A percentile compares a stretch with the other conserved stretches of the same genome.
Conservation (phyloP, 2,888 invertebrate genomes). For the Tanytarsus gracilentus region DNA sequence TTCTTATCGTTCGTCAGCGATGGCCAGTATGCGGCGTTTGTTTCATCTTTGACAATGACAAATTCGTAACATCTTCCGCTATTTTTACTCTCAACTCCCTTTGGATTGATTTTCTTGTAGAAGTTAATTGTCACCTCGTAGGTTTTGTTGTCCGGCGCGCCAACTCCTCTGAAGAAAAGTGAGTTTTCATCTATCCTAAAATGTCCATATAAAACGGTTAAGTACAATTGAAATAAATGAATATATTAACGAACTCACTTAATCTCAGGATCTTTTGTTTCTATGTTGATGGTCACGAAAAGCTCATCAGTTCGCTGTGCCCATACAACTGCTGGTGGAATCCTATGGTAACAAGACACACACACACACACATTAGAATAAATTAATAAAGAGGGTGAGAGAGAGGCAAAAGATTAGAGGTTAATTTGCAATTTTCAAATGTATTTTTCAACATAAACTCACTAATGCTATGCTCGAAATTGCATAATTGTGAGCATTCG, state of each 20-base stretch:
- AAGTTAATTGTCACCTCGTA: conserved; percentile 85
- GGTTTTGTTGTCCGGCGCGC: conserved; percentile 71
- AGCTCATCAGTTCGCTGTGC: conserved; percentile 78
- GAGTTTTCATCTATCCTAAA: conserved; percentile 58
- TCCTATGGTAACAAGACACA: no score
- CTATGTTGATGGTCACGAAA: conserved; percentile 82
- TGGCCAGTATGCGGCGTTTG: conserved; percentile 73
- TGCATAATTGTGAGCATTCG: no score
- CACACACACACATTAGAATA: no score
- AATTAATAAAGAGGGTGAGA: no score
- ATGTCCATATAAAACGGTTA: no score
- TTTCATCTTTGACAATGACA: conserved; percentile 57
- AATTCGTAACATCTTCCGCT: conserved; percentile 68
- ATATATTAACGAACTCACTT: conserved; percentile 47
- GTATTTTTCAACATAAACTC: no score
- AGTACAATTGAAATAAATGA: conserved; percentile 22
- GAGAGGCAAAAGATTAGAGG: no score
- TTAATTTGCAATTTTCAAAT: no score
- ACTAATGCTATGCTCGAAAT: no score
- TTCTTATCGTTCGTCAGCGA: conserved; percentile 75
- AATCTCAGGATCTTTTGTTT: conserved; percentile 76
- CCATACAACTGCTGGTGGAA: conserved; percentile 84
- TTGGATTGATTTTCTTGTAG: conserved; percentile 71
- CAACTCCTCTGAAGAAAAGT: conserved; percentile 76
- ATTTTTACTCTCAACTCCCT: conserved; percentile 62